Evolutionary conservation across 2,797 vertebrate species (phyloP), one percentile per base, ranked within the genome.

Genomic region (Notoglanidium macrostoma): DNA sequence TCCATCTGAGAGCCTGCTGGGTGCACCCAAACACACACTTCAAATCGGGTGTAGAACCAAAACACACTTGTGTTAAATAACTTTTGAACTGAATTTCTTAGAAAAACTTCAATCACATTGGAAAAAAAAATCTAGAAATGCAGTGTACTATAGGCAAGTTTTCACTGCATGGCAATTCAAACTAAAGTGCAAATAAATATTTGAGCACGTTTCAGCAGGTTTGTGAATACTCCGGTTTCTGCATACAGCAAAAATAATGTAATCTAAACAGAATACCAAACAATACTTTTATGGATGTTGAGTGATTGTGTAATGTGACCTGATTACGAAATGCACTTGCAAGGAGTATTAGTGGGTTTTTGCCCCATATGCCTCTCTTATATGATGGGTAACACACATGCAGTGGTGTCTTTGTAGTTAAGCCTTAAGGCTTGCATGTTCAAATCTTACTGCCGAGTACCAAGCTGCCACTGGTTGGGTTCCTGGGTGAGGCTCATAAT

Each of bases 21-120:
- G 84, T 63, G 49, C 86, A 85, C 78, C 85, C 82, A 90, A 87
- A 90, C 88, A 89, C 17, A 70, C 76, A 74, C 77, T 85, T 80
- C 67, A 88, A 32, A 85, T n/a, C 35, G 63, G 46, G 11, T 78
- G 35, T 54, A 26, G 26, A 29, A 78, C 67, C 72, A 72, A 17
- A 86, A 63, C 55, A 84, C 72, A 26, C 68, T 84, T 55, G 29
- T 61, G 29, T 2, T 59, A 59, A 54, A 72, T 63, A 1, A 29
- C 26, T 61, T 80, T 81, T n/a, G 68, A 78, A 17, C 32, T 26
- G 63, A 61, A 63, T 49, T 74, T 21, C 40, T 19, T 8, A 72
- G 67, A 44, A 44, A 68, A 79, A 40, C 44, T 32, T 76, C 4
- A 32, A 46, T 74, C 23, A 55, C 40, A 26, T 21, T 49, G 10